Evolutionary conservation across 2,113 vertebrate species (phyloP).

Genomic region (Sterna hirundo): DNA sequence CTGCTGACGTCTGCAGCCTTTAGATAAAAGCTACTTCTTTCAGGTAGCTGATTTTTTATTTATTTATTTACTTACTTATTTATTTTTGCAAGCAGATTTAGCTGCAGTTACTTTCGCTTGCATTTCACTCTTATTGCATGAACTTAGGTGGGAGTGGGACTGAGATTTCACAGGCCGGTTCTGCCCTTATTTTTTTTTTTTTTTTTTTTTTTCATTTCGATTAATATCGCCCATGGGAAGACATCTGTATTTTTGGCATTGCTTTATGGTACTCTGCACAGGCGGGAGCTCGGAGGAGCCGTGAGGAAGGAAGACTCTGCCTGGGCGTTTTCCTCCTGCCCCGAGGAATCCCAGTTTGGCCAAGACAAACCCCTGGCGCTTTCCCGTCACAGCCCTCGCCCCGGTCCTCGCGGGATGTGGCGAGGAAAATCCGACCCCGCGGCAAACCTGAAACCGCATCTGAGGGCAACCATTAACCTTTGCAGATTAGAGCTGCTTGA

Average conservation of each 20-base stretch:
- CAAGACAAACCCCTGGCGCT: neutral
- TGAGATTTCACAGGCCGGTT: neutral
- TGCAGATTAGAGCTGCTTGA: neutral
- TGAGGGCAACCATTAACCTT: neutral
- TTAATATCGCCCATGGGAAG: neutral
- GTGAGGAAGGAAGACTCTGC: neutral
- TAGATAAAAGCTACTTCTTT: neutral
- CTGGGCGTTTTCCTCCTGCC: neutral
- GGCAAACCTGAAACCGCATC: neutral
- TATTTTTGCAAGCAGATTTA: neutral
- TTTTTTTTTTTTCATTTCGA: neutral
- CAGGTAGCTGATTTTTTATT: neutral
- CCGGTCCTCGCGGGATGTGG: rapidly evolving
- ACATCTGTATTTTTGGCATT: neutral
- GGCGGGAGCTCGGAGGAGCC: neutral
- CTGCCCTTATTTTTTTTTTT: neutral
- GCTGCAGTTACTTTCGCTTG: neutral
- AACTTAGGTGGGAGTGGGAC: neutral
- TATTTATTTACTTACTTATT: neutral
- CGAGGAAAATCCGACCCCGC: rapidly evolving
- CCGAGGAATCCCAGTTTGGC: neutral
- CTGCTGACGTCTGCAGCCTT: neutral
- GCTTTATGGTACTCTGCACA: neutral
- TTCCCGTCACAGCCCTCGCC: neutral
- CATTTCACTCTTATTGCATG: neutral